phyloP scores from a whole-genome alignment of 2,113 vertebrate genomes.

The Osmerus eperlanus region DNA sequence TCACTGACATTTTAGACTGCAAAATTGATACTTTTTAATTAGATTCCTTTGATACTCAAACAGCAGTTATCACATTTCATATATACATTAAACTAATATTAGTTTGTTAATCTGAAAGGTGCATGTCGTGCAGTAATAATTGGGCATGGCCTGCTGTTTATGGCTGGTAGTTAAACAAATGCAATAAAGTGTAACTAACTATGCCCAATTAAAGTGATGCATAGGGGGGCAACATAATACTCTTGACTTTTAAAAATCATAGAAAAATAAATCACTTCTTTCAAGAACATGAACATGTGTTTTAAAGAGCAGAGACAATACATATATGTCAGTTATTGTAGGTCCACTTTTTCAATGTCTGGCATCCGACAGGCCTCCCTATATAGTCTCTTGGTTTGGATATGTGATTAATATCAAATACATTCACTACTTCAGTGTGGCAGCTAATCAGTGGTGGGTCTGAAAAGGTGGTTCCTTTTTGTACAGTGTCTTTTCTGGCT shows the following conservation, averaged over 20 bases:
- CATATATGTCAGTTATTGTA: slow-evolving; percentile 37
- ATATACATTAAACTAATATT: slow-evolving; percentile 55
- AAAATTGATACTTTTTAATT: background rate
- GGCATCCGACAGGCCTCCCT: slow-evolving; percentile 20
- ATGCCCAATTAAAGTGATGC: slow-evolving; percentile 44
- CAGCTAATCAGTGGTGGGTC: slow-evolving; percentile 29
- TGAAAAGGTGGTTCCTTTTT: slow-evolving; percentile 68
- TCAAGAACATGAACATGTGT: slow-evolving; percentile 61
- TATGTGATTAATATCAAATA: background rate
- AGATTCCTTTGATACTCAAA: background rate
- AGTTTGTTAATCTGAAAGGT: slow-evolving; percentile 42
- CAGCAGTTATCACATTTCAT: slow-evolving; percentile 39
- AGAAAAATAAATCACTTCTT: slow-evolving; percentile 51
- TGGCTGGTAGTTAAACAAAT: slow-evolving; percentile 43
- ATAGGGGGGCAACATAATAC: slow-evolving; percentile 47
- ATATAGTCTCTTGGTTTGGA: background rate
- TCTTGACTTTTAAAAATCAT: slow-evolving; percentile 48
- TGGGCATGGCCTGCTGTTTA: too few relatives aligned
- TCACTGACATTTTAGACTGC: background rate
- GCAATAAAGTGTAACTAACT: slow-evolving; percentile 59
- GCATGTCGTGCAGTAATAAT: slow-evolving; percentile 40
- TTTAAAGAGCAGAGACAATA: slow-evolving; percentile 49
- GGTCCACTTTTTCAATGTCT: slow-evolving; percentile 21
- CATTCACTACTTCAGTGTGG: slow-evolving; percentile 22
- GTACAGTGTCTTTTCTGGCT: slow-evolving; percentile 53